A percentile compares a stretch with the other conserved stretches of the same genome.
phyloP scores from a whole-genome alignment of 1,140 invertebrate genomes.

The Platorchestia sp. region DNA sequence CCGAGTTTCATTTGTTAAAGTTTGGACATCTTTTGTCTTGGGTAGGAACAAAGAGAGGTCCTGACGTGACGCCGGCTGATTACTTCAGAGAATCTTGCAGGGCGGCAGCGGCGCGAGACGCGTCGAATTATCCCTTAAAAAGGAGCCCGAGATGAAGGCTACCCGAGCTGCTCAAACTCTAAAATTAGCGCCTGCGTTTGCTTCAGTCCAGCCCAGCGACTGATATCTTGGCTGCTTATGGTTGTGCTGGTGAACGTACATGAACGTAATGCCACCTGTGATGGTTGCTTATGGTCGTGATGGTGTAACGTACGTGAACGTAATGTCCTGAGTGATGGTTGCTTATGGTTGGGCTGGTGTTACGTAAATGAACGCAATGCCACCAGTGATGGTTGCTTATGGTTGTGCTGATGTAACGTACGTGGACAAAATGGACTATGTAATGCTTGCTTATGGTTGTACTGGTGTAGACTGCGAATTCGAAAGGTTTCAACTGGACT shows the following conservation, averaged over 20 bases:
- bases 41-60: constrained; percentile 3
- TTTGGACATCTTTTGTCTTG: constrained; percentile 38
- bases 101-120: not conserved
- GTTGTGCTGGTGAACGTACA: not conserved
- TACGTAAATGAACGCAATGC: not conserved
- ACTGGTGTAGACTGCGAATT: too few relatives aligned
- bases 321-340: not conserved
- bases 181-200: not conserved
- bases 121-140: not conserved
- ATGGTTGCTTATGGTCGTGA: not conserved
- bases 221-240: not conserved
- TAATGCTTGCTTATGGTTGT: too few relatives aligned
- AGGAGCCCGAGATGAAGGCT: not conserved
- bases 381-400: not conserved
- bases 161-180: not conserved
- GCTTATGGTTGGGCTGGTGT: too few relatives aligned
- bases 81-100: constrained; percentile 31
- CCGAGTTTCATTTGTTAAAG: constrained; percentile 38
- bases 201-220: not conserved
- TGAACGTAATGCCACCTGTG: not conserved
- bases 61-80: constrained; percentile 8
- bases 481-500: too few relatives aligned
- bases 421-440: not conserved
- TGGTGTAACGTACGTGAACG: not conserved
- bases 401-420: not conserved